phyloP scores from a whole-genome alignment of 2,797 vertebrate genomes.

The Argyrosomus regius region DNA sequence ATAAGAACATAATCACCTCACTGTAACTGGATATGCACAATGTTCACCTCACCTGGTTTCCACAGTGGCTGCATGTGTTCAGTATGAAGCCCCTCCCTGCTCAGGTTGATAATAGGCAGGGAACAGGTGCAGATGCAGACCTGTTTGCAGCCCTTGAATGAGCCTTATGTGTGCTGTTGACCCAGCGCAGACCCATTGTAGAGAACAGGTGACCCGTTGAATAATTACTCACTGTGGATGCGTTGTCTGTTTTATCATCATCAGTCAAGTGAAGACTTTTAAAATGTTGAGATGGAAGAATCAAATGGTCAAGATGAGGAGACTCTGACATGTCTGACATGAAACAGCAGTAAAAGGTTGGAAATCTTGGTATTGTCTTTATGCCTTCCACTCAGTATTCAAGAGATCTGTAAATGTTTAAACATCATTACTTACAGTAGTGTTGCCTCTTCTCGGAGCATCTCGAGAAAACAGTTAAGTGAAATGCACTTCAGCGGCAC shows the following conservation, averaged over 20 bases:
- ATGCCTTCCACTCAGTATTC: constrained; percentile 23
- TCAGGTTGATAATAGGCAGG: constrained; percentile 61
- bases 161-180: constrained; percentile 69
- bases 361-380: constrained; percentile 14
- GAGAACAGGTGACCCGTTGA: constrained; percentile 55
- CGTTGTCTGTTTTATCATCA: not conserved
- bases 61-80: constrained; percentile 57
- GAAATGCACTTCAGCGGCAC: constrained; percentile 1
- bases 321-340: not conserved
- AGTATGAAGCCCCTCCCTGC: constrained; percentile 51
- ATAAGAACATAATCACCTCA: constrained; percentile 68
- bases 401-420: constrained; percentile 45
- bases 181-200: constrained; percentile 23
- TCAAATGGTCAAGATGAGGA: not conserved
- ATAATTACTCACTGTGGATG: constrained; percentile 39
- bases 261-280: not conserved
- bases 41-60: constrained; percentile 49
- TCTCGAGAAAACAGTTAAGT: constrained; percentile 17
- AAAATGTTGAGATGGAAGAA: not conserved
- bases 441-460: not conserved
- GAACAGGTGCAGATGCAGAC: constrained; percentile 79
- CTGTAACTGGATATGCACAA: constrained; percentile 72
- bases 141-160: constrained; percentile 70
- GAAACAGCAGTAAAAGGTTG: constrained; percentile 10
- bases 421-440: constrained; percentile 9